Evolutionary conservation across 2,888 invertebrate genomes (phyloP).

Genomic region (Hydrotaea diabolus): DNA sequence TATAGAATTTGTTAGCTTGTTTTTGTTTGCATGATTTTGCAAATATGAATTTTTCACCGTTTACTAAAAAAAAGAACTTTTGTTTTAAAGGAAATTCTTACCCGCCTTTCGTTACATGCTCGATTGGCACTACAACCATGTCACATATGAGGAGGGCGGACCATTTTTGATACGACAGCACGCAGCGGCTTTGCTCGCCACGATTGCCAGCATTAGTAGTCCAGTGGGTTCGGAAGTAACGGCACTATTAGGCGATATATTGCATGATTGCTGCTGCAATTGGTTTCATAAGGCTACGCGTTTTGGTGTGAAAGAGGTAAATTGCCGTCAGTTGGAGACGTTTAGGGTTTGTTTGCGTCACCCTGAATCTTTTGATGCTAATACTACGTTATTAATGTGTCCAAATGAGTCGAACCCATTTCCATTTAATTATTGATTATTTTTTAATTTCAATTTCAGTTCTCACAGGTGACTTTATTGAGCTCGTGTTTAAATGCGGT

Average conservation of each 20-base stretch:
- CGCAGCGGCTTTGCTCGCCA: slow-evolving; percentile 78
- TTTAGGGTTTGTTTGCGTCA: too few relatives aligned
- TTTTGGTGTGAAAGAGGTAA: slow-evolving; percentile 75
- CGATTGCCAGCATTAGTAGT: slow-evolving; percentile 74
- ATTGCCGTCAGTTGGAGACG: slow-evolving; percentile 7
- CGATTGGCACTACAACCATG: slow-evolving; percentile 80
- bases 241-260: slow-evolving; percentile 72
- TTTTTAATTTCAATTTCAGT: slow-evolving; percentile 70
- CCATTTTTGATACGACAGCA: slow-evolving; percentile 79
- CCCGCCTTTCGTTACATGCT: slow-evolving; percentile 79
- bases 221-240: slow-evolving; percentile 74
- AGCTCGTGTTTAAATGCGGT: slow-evolving; percentile 75
- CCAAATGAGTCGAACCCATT: neutral
- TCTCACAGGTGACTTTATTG: slow-evolving; percentile 78
- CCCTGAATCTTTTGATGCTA: too few relatives aligned
- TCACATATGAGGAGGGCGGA: slow-evolving; percentile 77
- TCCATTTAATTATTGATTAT: slow-evolving; percentile 10
- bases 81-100: slow-evolving; percentile 74
- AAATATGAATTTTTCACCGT: neutral
- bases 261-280: slow-evolving; percentile 78
- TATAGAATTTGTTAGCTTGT: slow-evolving; percentile 45
- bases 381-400: neutral
- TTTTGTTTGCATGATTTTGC: neutral
- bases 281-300: slow-evolving; percentile 78
- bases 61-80: slow-evolving; percentile 20